A percentile compares a stretch with the other conserved stretches of the same genome.
These are phyloP conservation scores for Halcyon leucocephala DNA, from an alignment of 2,797 vertebrate species.

Conservation along the genomic window DNA sequence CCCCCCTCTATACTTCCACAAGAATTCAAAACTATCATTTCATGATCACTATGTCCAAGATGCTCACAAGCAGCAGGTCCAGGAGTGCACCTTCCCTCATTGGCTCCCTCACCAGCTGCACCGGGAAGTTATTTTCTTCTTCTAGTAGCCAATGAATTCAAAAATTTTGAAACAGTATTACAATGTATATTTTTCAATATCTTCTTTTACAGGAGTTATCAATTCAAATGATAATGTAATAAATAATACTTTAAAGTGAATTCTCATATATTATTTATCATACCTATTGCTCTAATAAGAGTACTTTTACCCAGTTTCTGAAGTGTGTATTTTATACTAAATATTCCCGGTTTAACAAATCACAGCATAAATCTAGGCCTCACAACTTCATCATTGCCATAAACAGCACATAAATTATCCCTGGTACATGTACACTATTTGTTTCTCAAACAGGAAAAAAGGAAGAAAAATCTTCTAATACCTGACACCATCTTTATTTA, in stretches of 20 bases:
- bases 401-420: background rate
- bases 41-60: too few relatives aligned
- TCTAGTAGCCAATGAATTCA: background rate
- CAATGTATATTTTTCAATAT: background rate
- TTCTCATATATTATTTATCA: slow-evolving; percentile 18
- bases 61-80: too few relatives aligned
- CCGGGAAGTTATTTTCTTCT: background rate
- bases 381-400: background rate
- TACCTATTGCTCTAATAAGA: background rate
- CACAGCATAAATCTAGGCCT: background rate
- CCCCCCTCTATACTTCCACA: too few relatives aligned
- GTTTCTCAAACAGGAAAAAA: background rate
- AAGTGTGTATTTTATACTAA: background rate
- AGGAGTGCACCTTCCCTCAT: too few relatives aligned
- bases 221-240: slow-evolving; percentile 31
- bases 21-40: too few relatives aligned
- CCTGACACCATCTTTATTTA: slow-evolving; percentile 48
- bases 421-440: background rate
- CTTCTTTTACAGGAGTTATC: slow-evolving; percentile 5
- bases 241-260: background rate
- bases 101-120: too few relatives aligned
- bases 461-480: background rate
- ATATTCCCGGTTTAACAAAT: slow-evolving; percentile 40
- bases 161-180: background rate
- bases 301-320: background rate